Conservation (phyloP, 2,797 vertebrate genomes). For the Poecile montanus region DNA sequence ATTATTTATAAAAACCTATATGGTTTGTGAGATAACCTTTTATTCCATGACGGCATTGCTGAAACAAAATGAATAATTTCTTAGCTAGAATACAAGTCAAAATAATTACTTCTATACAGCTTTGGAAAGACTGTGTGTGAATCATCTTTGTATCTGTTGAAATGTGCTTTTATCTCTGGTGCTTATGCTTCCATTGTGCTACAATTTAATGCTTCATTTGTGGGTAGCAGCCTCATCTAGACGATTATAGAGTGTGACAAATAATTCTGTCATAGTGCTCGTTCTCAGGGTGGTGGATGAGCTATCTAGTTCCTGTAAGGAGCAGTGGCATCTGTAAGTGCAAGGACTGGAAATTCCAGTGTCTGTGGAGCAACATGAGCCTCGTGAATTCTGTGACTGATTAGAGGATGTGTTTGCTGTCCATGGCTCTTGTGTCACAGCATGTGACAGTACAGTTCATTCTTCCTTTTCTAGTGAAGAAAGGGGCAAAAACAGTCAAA, state of each 20-base stretch:
- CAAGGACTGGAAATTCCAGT: conserved; percentile 36
- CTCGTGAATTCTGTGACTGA: conserved; percentile 22
- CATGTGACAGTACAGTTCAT: background rate
- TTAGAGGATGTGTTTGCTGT: conserved; percentile 6
- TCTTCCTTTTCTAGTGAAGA: background rate
- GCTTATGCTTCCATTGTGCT: conserved; percentile 29
- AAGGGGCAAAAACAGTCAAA: background rate
- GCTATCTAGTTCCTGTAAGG: background rate
- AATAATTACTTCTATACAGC: conserved; percentile 15
- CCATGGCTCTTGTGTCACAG: background rate
- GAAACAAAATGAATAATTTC: conserved; percentile 22
- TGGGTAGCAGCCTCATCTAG: conserved; percentile 20
- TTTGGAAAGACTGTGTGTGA: conserved; percentile 10
- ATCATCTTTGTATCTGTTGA: conserved; percentile 9
- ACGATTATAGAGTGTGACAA: conserved; percentile 11
- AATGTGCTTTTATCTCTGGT: conserved; percentile 26
- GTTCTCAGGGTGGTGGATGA: background rate
- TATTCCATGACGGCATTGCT: background rate
- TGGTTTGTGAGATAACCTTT: conserved; percentile 5
- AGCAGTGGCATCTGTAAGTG: background rate
- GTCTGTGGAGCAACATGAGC: background rate
- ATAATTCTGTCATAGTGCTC: conserved; percentile 16
- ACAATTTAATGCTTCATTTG: conserved; percentile 41
- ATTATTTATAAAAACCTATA: conserved; percentile 3
- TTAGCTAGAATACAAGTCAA: background rate